Evolutionary conservation across 2,113 vertebrate species (phyloP), one percentile per base, ranked within the genome.

Genomic region (Thomomys bottae): DNA sequence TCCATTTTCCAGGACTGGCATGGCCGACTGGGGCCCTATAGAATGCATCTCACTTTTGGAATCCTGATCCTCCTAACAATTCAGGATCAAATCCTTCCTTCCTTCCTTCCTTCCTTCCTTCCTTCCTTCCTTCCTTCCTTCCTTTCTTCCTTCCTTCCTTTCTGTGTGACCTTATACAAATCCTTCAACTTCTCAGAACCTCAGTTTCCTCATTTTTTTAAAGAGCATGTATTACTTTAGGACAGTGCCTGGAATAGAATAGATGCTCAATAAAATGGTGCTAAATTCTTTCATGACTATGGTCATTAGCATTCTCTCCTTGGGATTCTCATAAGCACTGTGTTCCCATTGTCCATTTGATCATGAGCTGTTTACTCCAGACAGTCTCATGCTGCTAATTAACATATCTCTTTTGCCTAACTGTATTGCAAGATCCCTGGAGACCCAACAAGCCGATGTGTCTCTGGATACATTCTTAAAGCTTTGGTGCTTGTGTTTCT

Each of bases 381-480:
- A 36, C 26, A 57, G 94, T 68, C 86, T 94, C 67, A 21, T 70
- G 90, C 79, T 61, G 38, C 54, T 92, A 84, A 95, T 93, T 92
- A 95, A 75, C 57, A 78, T 64, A 20, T 78, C 72, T 84, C 63
- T 49, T 76, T 86, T 78, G 64, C 73, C 78, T 92, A 90, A 92
- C 20, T 17, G 81, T n/a, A 30, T 9, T 34, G 59, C 73, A 75
- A 84, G 80, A 34, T 73, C 94, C 89, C 73, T 18, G 7, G 75
- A 68, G 76, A 81, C 28, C n/a, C n/a, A n/a, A n/a, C n/a, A n/a
- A n/a, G n/a, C 91, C 90, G 91, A 95, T 95, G 95, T 95, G 14
- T 95, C 96, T 78, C 87, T n/a, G 59, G 93, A 78, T 84, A 87
- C 95, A 95, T 93, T 95, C 95, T 93, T 96, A 93, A 95, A 90